Percentiles rank a stretch among this genome's conserved stretches.
Evolutionary conservation across 2,113 vertebrate genomes (phyloP).

Genomic region (Pelusios castaneus): DNA sequence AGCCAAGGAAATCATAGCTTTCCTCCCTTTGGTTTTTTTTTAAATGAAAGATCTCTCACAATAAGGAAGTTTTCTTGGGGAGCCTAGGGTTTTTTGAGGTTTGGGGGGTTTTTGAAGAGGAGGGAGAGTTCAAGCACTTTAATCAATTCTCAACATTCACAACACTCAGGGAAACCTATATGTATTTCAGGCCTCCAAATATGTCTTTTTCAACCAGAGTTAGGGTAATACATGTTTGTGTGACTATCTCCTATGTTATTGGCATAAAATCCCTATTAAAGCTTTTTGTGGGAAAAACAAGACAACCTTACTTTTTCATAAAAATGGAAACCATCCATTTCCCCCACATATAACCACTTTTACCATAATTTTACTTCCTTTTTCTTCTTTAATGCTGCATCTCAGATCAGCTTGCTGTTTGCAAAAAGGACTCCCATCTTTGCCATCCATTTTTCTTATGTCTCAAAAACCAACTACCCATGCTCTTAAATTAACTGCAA

Average conservation of each 20-base stretch:
- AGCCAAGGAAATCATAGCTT: background rate
- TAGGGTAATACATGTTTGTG: background rate
- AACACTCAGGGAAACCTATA: rapidly evolving
- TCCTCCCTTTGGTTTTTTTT: background rate
- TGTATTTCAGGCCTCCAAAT: background rate
- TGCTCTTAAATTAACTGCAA: background rate
- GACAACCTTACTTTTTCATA: background rate
- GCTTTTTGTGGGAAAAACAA: background rate
- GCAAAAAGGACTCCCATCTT: background rate
- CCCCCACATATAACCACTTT: background rate
- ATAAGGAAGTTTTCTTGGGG: background rate
- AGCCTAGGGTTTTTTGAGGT: background rate
- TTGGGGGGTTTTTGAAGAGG: no score
- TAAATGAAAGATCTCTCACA: constrained; percentile 25
- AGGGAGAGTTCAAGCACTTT: background rate
- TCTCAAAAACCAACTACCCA: background rate
- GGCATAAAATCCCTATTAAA: background rate
- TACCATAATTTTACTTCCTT: background rate
- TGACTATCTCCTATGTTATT: background rate
- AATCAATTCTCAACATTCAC: background rate
- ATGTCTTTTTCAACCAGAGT: background rate
- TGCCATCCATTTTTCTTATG: background rate
- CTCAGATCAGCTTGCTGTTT: background rate
- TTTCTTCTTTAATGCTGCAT: background rate
- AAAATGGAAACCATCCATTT: background rate